These are phyloP conservation scores for Limanda limanda DNA, from an alignment of 2,113 vertebrate genomes.

Conservation along the genomic window DNA sequence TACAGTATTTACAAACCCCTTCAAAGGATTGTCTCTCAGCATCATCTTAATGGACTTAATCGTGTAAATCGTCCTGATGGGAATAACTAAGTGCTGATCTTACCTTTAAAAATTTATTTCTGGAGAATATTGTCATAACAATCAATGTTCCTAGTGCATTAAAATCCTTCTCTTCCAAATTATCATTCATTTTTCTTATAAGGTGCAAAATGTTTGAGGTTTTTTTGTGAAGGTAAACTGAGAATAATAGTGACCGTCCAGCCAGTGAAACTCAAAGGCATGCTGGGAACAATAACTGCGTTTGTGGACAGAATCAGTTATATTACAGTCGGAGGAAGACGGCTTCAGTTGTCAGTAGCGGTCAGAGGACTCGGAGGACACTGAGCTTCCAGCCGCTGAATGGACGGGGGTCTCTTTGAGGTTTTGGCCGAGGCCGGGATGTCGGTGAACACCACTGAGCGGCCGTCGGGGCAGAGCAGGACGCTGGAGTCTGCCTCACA, in stretches of 20 bases:
- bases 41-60: constrained; percentile 19
- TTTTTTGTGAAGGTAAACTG: constrained; percentile 34
- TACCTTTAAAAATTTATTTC: constrained; percentile 23
- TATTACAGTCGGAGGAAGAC: constrained; percentile 14
- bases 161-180: constrained; percentile 13
- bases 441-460: constrained; percentile 72
- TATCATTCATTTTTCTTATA: constrained; percentile 47
- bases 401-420: constrained; percentile 71
- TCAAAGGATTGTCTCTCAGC: constrained; percentile 59
- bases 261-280: constrained; percentile 41
- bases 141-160: constrained; percentile 53
- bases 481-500: constrained; percentile 97
- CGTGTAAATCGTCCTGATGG: not conserved
- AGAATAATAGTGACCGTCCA: constrained; percentile 7
- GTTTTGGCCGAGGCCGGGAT: constrained; percentile 60
- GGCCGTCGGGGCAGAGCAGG: constrained; percentile 86
- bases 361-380: constrained; percentile 78
- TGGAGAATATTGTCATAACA: constrained; percentile 32
- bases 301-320: constrained; percentile 14
- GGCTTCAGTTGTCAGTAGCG: constrained; percentile 64
- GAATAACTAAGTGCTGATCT: constrained; percentile 14
- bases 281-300: constrained; percentile 25
- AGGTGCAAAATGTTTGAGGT: constrained; percentile 52
- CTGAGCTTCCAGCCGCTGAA: constrained; percentile 71
- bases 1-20: constrained; percentile 66